Evolutionary conservation across 2,797 vertebrate species (phyloP).

Genomic region (Enoplosus armatus): DNA sequence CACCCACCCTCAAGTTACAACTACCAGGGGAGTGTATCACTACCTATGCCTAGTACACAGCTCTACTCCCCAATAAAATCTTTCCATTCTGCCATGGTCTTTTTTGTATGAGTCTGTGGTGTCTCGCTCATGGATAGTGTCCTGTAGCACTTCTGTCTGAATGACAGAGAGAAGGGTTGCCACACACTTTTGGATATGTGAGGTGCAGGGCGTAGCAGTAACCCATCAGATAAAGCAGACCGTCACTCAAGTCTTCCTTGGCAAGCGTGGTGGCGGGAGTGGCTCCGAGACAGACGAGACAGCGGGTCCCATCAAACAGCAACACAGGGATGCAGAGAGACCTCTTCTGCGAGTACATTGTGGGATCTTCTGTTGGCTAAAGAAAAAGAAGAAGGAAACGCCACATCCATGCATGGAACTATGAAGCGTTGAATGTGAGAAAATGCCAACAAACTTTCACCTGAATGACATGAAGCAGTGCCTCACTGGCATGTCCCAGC

Average conservation of each 20-base stretch:
- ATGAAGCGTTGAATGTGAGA: neutral
- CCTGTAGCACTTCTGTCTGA: conserved; percentile 40
- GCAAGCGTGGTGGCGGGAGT: conserved; percentile 14
- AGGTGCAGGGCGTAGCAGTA: conserved; percentile 34
- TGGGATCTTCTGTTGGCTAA: conserved; percentile 33
- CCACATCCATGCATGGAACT: too few species aligned
- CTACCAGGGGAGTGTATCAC: too few species aligned
- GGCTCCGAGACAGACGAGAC: conserved; percentile 21
- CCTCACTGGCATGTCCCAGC: conserved; percentile 20
- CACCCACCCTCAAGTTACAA: neutral
- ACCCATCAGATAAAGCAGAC: conserved; percentile 18
- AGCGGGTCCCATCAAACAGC: conserved; percentile 20
- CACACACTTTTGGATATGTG: conserved; percentile 47
- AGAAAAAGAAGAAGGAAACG: neutral
- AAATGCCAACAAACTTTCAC: conserved; percentile 7
- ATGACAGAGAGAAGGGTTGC: conserved; percentile 40
- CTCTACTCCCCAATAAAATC: conserved; percentile 3
- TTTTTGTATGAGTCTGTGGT: conserved; percentile 21
- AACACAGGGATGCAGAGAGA: conserved; percentile 15
- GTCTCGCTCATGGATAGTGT: conserved; percentile 29
- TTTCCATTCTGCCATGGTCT: conserved; percentile 26
- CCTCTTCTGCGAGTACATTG: conserved; percentile 31
- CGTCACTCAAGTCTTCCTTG: conserved; percentile 12
- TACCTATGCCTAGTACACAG: too few species aligned
- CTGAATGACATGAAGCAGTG: conserved; percentile 27